Evolutionary conservation across 2,797 vertebrate genomes (phyloP).

Genomic region (Lagocephalus sceleratus): DNA sequence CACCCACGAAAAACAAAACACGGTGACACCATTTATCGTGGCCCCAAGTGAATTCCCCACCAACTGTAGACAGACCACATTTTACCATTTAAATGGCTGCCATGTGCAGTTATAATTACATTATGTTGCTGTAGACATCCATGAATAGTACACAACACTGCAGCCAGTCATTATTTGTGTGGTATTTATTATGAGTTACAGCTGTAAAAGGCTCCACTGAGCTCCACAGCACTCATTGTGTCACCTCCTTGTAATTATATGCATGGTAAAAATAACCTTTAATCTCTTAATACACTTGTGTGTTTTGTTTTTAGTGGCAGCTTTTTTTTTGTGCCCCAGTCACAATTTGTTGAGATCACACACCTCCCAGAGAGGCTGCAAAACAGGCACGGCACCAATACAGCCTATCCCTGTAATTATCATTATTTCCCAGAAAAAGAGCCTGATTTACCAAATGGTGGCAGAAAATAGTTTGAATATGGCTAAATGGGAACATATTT

Average conservation of each 20-base stretch:
- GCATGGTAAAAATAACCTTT: constrained; percentile 76
- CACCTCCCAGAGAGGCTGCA: constrained; percentile 21
- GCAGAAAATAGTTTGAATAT: not conserved
- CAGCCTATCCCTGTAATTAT: constrained; percentile 8
- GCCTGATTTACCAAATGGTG: constrained; percentile 1
- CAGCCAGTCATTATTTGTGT: constrained; percentile 2
- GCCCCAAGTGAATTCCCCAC: too few relatives aligned
- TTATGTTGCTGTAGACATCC: not conserved
- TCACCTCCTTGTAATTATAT: constrained; percentile 68
- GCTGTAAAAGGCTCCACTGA: constrained; percentile 14
- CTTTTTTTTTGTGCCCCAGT: constrained; percentile 49
- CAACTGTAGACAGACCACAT: too few relatives aligned
- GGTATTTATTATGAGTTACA: constrained; percentile 4
- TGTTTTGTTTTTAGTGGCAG: constrained; percentile 52
- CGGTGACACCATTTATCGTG: too few relatives aligned
- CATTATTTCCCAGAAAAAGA: not conserved
- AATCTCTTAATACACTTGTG: constrained; percentile 75
- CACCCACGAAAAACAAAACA: too few relatives aligned
- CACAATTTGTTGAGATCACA: constrained; percentile 50
- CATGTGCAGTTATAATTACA: constrained; percentile 2
- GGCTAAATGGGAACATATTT: too few relatives aligned
- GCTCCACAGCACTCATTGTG: constrained; percentile 38
- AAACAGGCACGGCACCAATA: constrained; percentile 22
- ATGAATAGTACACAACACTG: constrained; percentile 4
- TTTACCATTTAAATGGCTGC: too few relatives aligned